Conservation (phyloP, 2,888 invertebrate species). For the Lampropteryx suffumata region DNA sequence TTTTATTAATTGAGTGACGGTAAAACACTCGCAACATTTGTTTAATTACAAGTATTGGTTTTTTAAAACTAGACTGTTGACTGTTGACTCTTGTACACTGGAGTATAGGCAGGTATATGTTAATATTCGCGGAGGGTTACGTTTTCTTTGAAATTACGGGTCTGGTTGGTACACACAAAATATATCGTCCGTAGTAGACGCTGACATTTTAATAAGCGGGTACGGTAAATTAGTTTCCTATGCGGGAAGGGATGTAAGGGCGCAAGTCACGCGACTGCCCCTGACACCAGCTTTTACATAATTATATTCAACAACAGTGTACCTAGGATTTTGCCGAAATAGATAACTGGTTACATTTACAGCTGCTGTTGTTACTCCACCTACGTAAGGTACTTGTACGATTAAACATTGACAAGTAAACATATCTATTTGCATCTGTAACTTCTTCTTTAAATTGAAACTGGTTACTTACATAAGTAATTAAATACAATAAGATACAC, state of each 20-base stretch:
- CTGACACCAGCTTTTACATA: slow-evolving; percentile 36
- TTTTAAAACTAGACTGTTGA: too few relatives aligned
- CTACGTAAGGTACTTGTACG: too few relatives aligned
- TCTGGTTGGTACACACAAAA: slow-evolving; percentile 11
- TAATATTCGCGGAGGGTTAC: too few relatives aligned
- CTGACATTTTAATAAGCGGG: slow-evolving; percentile 41
- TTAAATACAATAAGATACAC: not conserved
- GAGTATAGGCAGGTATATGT: too few relatives aligned
- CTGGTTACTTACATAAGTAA: not conserved
- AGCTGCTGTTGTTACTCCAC: too few relatives aligned
- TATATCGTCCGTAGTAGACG: slow-evolving; percentile 18
- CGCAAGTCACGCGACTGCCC: slow-evolving; percentile 60
- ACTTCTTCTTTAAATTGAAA: not conserved
- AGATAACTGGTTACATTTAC: too few relatives aligned
- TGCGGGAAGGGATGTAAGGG: slow-evolving; percentile 51
- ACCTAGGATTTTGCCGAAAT: slow-evolving; percentile 12
- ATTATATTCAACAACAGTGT: slow-evolving; percentile 25
- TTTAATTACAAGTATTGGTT: not conserved
- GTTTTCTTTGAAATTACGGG: not conserved
- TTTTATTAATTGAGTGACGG: not conserved
- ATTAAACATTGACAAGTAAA: too few relatives aligned
- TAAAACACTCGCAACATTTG: slow-evolving; percentile 3
- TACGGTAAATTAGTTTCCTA: slow-evolving; percentile 40
- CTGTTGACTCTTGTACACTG: too few relatives aligned
- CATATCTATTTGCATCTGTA: too few relatives aligned